Evolutionary conservation across 2,113 vertebrate genomes (phyloP).

Genomic region (Pteronura brasiliensis): DNA sequence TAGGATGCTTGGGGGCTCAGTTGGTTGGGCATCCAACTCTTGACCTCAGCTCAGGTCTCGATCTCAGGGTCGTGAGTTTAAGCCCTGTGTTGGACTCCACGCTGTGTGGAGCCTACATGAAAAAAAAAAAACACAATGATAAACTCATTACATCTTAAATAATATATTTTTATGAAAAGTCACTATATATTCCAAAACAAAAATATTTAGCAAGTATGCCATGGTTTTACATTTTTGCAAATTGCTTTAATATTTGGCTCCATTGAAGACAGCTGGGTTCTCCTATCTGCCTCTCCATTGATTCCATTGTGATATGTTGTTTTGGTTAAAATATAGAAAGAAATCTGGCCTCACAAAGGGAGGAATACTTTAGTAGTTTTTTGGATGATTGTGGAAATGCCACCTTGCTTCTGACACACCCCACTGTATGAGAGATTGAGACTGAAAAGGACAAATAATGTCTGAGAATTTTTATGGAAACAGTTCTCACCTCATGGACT

Average conservation of each 20-base stretch:
- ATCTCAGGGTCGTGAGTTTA: not conserved
- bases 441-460: not conserved
- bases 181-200: not conserved
- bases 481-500: not conserved
- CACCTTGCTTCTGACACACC: not conserved
- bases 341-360: not conserved
- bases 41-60: not conserved
- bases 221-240: conserved; percentile 18
- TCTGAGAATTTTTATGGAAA: not conserved
- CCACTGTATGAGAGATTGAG: not conserved
- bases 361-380: not conserved
- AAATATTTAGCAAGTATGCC: not conserved
- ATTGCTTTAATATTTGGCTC: not conserved
- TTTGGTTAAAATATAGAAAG: not conserved
- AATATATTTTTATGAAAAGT: not conserved
- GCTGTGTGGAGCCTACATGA: not conserved
- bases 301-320: not conserved
- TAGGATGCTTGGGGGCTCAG: not conserved
- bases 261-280: not conserved
- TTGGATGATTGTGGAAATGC: not conserved
- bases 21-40: not conserved
- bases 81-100: not conserved
- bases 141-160: not conserved
- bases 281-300: not conserved
- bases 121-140: not conserved